phyloP scores from a whole-genome alignment of 1,140 invertebrate species.

The Zaprionus ornatus region DNA sequence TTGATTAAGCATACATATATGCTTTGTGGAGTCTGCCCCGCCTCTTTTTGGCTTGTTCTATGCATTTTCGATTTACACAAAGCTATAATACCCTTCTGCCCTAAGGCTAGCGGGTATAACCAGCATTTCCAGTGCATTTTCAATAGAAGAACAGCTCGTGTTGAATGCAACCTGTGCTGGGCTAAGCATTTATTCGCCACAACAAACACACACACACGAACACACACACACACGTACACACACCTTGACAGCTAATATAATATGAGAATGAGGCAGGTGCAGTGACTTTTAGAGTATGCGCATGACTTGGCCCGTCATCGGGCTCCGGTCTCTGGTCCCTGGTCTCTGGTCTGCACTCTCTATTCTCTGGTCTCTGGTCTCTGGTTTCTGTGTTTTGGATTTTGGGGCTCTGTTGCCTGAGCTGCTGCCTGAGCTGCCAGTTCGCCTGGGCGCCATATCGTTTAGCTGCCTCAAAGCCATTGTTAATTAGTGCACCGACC shows the following conservation, averaged over 20 bases:
- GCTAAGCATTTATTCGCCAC: not conserved
- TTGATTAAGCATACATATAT: no score
- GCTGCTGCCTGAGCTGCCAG: not conserved
- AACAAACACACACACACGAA: not conserved
- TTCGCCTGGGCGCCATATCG: constrained; percentile 49
- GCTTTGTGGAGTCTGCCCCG: no score
- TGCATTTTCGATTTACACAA: no score
- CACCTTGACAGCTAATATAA: not conserved
- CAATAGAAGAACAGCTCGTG: not conserved
- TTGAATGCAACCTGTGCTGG: not conserved
- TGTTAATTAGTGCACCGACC: constrained; percentile 78
- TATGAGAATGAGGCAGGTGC: constrained; percentile 12
- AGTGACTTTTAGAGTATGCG: constrained; percentile 17
- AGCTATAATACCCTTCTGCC: no score
- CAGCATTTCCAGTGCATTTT: not conserved
- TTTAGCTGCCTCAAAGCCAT: constrained; percentile 74
- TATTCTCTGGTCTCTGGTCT: constrained; percentile 10
- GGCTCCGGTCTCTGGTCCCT: constrained; percentile 3
- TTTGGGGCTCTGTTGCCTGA: constrained; percentile 13
- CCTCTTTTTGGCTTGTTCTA: no score
- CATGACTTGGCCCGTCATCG: not conserved
- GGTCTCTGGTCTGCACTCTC: not conserved
- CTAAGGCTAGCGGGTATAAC: not conserved
- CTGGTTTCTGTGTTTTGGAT: constrained; percentile 5
- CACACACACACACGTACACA: constrained; percentile 8